Conservation (phyloP, 2,797 vertebrate species). For the Chaunax sp. region DNA sequence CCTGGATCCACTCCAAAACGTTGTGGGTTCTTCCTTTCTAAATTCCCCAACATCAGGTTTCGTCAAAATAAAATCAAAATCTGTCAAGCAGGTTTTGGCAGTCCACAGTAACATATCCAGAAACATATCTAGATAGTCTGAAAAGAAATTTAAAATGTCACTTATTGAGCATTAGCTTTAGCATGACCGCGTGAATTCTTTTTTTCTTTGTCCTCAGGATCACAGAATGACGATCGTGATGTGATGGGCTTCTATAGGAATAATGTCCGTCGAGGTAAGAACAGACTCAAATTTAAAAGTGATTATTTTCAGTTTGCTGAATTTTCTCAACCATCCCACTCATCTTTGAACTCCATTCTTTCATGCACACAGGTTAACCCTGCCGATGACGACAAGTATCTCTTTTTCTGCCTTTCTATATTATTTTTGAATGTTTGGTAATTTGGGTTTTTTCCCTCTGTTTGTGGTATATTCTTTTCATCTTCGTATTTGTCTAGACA, state of each 20-base stretch:
- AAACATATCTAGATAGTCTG: no score
- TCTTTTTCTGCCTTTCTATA: slow-evolving; percentile 58
- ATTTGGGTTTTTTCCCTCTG: slow-evolving; percentile 39
- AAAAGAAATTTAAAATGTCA: no score
- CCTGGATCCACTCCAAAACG: no score
- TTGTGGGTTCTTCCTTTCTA: no score
- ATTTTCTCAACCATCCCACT: slow-evolving; percentile 1
- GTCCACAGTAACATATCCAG: no score
- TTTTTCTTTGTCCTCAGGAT: slow-evolving; percentile 60
- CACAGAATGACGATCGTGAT: slow-evolving; percentile 75
- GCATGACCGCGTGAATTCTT: no score
- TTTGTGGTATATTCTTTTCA: slow-evolving; percentile 19
- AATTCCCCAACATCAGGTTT: no score
- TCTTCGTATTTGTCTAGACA: slow-evolving; percentile 37
- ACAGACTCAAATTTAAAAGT: background rate
- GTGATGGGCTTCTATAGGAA: slow-evolving; percentile 84
- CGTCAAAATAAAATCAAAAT: no score
- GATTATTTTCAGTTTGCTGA: background rate
- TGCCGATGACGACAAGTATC: slow-evolving; percentile 22
- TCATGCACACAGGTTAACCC: slow-evolving; percentile 71
- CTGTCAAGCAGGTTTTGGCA: no score
- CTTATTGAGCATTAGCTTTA: no score
- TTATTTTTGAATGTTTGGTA: slow-evolving; percentile 43
- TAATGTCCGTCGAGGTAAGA: slow-evolving; percentile 78
- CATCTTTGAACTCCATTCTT: slow-evolving; percentile 2